phyloP scores from a whole-genome alignment of 2,797 vertebrate genomes.

The Austrolebias charrua region DNA sequence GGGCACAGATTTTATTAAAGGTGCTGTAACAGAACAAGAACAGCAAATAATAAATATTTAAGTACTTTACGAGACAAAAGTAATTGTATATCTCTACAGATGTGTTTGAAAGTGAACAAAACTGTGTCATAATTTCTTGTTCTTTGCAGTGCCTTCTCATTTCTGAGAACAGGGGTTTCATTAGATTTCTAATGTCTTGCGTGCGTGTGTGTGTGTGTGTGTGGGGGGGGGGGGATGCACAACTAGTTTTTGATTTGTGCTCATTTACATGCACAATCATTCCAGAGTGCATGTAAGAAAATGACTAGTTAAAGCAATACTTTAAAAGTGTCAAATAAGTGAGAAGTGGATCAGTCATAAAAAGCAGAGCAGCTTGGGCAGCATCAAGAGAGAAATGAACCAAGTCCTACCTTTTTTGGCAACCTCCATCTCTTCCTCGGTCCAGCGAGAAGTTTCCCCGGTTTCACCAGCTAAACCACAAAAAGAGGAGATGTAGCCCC shows the following conservation, averaged over 20 bases:
- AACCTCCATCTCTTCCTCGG: slow-evolving; percentile 99
- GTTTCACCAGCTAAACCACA: slow-evolving; percentile 87
- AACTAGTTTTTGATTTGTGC: slow-evolving; percentile 23
- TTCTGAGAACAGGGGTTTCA: slow-evolving; percentile 26
- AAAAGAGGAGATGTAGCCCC: slow-evolving; percentile 63
- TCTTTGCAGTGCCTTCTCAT: slow-evolving; percentile 19
- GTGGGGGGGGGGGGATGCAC: slow-evolving; percentile 11
- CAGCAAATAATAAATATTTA: slow-evolving; percentile 2
- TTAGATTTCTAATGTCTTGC: too few species aligned
- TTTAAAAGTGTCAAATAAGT: slow-evolving; percentile 16
- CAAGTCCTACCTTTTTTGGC: slow-evolving; percentile 94
- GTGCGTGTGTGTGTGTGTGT: too few species aligned
- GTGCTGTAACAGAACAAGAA: slow-evolving; percentile 7
- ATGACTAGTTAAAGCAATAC: slow-evolving; percentile 32
- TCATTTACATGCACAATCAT: slow-evolving; percentile 20
- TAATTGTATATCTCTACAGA: not conserved
- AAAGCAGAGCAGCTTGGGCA: slow-evolving; percentile 13
- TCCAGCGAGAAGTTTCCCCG: slow-evolving; percentile 98
- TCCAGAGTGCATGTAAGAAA: slow-evolving; percentile 28
- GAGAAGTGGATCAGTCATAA: slow-evolving; percentile 2
- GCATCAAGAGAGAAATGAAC: slow-evolving; percentile 15
- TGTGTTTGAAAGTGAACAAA: slow-evolving; percentile 33
- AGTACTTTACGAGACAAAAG: slow-evolving; percentile 23
- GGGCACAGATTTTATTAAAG: slow-evolving; percentile 8
- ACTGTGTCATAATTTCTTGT: slow-evolving; percentile 19